phyloP scores from a whole-genome alignment of 2,888 invertebrate genomes.

The Eupithecia centaureata region DNA sequence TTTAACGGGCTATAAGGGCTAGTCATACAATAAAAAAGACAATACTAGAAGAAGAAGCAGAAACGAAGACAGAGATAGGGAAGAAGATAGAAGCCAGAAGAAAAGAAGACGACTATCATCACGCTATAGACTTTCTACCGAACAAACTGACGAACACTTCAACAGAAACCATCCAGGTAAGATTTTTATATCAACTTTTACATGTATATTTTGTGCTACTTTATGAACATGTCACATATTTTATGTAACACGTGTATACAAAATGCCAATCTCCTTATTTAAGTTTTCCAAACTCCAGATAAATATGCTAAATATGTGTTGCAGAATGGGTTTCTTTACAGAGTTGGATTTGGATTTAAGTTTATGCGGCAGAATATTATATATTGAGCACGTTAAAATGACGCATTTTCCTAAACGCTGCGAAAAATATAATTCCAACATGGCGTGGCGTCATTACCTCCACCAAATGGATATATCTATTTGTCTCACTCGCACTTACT shows the following conservation, averaged over 20 bases:
- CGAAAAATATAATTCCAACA: slow-evolving; percentile 33
- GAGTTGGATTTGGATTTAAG: background rate
- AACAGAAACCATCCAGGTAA: slow-evolving; percentile 38
- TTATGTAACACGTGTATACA: background rate
- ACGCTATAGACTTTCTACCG: slow-evolving; percentile 39
- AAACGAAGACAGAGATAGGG: slow-evolving; percentile 50
- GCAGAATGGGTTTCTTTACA: background rate
- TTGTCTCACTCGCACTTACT: slow-evolving; percentile 71
- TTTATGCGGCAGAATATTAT: background rate
- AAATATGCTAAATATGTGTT: background rate
- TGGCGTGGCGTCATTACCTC: slow-evolving; percentile 49
- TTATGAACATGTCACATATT: background rate
- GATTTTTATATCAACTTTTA: slow-evolving; percentile 5
- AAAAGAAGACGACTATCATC: slow-evolving; percentile 33
- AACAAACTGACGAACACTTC: slow-evolving; percentile 43
- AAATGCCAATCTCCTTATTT: background rate
- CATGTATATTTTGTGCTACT: background rate
- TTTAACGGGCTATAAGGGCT: slow-evolving; percentile 75
- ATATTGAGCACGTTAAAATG: slow-evolving; percentile 12
- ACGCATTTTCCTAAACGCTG: slow-evolving; percentile 27
- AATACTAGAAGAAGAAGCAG: slow-evolving; percentile 57
- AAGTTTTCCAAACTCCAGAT: no score
- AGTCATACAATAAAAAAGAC: slow-evolving; percentile 63
- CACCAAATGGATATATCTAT: slow-evolving; percentile 53
- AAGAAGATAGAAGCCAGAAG: slow-evolving; percentile 44